Evolutionary conservation across 1,140 invertebrate species (phyloP).

Genomic region (Achroia grisella): DNA sequence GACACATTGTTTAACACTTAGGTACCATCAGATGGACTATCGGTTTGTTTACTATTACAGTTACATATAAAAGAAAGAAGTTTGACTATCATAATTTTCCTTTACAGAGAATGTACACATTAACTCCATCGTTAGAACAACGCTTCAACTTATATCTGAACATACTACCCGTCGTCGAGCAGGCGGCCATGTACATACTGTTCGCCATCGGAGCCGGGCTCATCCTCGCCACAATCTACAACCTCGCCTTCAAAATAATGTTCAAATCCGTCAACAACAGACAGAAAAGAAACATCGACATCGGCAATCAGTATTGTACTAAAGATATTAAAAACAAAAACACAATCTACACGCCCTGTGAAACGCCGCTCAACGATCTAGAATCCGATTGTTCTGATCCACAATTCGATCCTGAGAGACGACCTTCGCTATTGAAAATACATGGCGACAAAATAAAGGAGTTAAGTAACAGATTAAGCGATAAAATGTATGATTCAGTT

Average conservation of each 20-base stretch:
- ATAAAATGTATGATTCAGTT: constrained; percentile 46
- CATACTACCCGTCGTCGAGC: constrained; percentile 77
- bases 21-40: no score
- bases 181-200: constrained; percentile 74
- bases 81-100: no score
- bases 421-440: constrained; percentile 30
- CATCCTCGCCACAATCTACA: constrained; percentile 41
- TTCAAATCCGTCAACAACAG: constrained; percentile 38
- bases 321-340: constrained; percentile 24
- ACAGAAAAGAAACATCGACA: constrained; percentile 27
- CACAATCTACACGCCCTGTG: constrained; percentile 51
- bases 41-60: no score
- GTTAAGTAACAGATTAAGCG: constrained; percentile 42
- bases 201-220: constrained; percentile 70
- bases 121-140: constrained; percentile 76
- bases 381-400: constrained; percentile 33
- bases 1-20: no score
- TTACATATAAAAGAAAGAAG: constrained; percentile 2
- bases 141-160: constrained; percentile 84
- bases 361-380: constrained; percentile 44
- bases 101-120: constrained; percentile 79
- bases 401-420: constrained; percentile 21
- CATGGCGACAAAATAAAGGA: constrained; percentile 53
- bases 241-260: constrained; percentile 54
- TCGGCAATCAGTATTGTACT: constrained; percentile 27